Conservation (phyloP, 2,888 invertebrate species). For the Leucophenga maculata region DNA sequence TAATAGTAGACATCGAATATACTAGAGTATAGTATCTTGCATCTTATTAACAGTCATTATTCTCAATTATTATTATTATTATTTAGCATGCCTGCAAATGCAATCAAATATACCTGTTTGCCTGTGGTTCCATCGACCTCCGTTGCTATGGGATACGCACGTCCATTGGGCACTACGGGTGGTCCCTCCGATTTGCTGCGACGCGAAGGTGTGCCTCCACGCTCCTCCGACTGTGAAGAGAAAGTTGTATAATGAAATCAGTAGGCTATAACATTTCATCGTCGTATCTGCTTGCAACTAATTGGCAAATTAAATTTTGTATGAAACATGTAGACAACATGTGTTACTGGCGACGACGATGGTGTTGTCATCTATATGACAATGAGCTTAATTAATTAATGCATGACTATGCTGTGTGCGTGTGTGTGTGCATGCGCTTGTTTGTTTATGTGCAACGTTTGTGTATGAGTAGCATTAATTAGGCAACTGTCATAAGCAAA, state of each 20-base stretch:
- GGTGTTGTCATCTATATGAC: neutral
- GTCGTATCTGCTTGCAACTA: conserved; percentile 33
- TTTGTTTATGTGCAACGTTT: conserved; percentile 46
- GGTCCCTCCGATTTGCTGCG: conserved; percentile 88
- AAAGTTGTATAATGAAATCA: neutral
- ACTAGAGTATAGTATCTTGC: no score
- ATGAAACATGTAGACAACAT: no score
- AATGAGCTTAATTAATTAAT: conserved; percentile 54
- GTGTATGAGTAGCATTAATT: conserved; percentile 54
- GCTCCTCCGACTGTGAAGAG: conserved; percentile 80
- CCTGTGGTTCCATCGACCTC: conserved; percentile 69
- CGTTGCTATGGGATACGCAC: conserved; percentile 69
- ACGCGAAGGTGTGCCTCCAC: conserved; percentile 79
- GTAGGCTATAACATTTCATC: no score
- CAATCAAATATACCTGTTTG: conserved; percentile 67
- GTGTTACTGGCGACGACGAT: neutral
- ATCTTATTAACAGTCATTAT: no score
- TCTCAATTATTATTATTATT: no score
- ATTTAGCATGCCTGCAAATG: conserved; percentile 1
- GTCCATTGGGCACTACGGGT: conserved; percentile 73
- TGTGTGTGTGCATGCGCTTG: conserved; percentile 3
- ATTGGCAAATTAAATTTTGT: conserved; percentile 61
- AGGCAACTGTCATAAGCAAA: conserved; percentile 35
- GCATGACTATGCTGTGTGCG: conserved; percentile 30
- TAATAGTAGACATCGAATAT: no score